Evolutionary conservation across 1,140 invertebrate species (phyloP).

Genomic region (Bombus confusus): DNA sequence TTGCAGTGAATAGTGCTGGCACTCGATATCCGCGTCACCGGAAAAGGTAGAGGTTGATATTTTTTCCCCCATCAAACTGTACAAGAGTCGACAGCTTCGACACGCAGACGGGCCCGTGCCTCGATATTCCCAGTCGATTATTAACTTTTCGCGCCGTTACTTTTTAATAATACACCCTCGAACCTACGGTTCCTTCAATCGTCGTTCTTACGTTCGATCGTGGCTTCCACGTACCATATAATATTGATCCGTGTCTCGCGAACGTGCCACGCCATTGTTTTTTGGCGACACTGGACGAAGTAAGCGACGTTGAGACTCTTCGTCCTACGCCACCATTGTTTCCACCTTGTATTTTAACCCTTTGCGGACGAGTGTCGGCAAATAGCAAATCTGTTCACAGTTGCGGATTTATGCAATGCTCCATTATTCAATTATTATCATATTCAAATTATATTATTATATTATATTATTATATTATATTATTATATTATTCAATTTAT

Average conservation of each 20-base stretch:
- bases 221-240: background rate
- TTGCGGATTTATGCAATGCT: too few species aligned
- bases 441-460: too few species aligned
- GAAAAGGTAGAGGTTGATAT: constrained; percentile 3
- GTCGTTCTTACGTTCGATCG: background rate
- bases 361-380: too few species aligned
- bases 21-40: constrained; percentile 13
- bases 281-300: background rate
- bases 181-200: background rate
- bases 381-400: too few species aligned
- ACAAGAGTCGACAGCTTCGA: constrained; percentile 45
- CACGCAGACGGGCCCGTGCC: background rate
- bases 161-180: constrained; percentile 59
- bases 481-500: too few species aligned
- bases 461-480: too few species aligned
- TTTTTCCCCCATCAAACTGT: background rate
- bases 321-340: background rate
- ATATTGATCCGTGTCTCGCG: constrained; percentile 5
- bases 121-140: constrained; percentile 32
- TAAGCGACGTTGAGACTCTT: too few species aligned
- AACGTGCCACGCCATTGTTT: background rate
- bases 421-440: too few species aligned
- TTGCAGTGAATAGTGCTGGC: constrained; percentile 2
- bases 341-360: too few species aligned
- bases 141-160: constrained; percentile 60